Evolutionary conservation across 2,888 invertebrate genomes (phyloP).

Genomic region (Cyclophora albipunctata): DNA sequence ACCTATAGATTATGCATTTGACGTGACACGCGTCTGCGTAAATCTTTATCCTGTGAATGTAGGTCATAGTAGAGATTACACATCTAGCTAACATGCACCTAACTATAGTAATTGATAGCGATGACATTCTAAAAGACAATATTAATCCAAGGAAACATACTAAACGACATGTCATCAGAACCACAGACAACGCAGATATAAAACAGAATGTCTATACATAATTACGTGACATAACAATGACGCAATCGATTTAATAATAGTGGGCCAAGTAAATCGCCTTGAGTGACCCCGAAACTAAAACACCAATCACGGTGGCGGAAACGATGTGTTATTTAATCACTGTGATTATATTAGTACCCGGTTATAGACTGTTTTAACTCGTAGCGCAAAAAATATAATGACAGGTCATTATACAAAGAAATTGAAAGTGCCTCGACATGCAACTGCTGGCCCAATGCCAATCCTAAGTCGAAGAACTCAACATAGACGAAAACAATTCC

Average conservation of each 20-base stretch:
- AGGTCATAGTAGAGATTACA: too few relatives aligned
- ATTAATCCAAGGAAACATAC: too few relatives aligned
- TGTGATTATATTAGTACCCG: slow-evolving; percentile 4
- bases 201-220: too few relatives aligned
- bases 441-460: slow-evolving; percentile 19
- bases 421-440: slow-evolving; percentile 19
- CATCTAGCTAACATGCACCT: too few relatives aligned
- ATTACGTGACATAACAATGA: too few relatives aligned
- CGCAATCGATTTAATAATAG: not conserved
- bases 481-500: slow-evolving; percentile 4
- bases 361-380: slow-evolving; percentile 2
- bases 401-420: slow-evolving; percentile 23
- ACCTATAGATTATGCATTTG: too few relatives aligned
- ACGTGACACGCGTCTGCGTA: too few relatives aligned
- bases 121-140: too few relatives aligned
- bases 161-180: too few relatives aligned
- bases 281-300: slow-evolving; percentile 1
- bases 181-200: too few relatives aligned
- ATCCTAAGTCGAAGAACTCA: slow-evolving; percentile 1
- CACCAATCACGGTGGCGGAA: slow-evolving; percentile 5
- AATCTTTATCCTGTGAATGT: too few relatives aligned
- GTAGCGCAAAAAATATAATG: slow-evolving; percentile 9
- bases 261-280: slow-evolving; percentile 1
- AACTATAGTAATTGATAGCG: too few relatives aligned
- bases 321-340: slow-evolving; percentile 7